Percentiles rank a stretch among this genome's conserved stretches.
Evolutionary conservation across 2,797 vertebrate genomes (phyloP).

Genomic region (Phrynocephalus vlangalii): DNA sequence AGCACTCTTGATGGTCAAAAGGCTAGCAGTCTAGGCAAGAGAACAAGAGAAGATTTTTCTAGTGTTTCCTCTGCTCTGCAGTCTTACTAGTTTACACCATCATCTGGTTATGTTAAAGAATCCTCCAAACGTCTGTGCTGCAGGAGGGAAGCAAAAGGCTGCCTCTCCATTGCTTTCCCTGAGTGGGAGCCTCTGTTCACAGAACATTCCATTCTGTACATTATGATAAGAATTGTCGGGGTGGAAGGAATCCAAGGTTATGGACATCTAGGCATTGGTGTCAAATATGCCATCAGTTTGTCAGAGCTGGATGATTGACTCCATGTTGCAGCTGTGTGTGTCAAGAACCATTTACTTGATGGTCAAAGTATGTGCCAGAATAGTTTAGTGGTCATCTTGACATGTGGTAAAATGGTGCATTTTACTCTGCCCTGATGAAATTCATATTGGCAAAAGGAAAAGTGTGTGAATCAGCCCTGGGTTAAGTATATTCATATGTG

Average conservation of each 20-base stretch:
- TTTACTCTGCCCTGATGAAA: no score
- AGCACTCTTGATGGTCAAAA: background rate
- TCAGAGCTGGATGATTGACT: background rate
- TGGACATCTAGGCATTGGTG: background rate
- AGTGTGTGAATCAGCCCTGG: background rate
- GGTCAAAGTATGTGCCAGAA: background rate
- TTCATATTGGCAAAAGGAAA: background rate
- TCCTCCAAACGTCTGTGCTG: no score
- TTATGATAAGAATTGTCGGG: no score
- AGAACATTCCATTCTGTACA: background rate
- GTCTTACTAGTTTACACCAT: background rate
- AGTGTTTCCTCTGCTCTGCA: no score
- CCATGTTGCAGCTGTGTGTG: background rate
- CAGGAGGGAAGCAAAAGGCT: background rate
- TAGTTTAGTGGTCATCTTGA: background rate
- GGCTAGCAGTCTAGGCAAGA: background rate
- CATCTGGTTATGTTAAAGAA: background rate
- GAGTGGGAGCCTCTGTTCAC: background rate
- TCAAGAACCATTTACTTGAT: background rate
- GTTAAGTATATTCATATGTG: background rate
- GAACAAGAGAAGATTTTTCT: background rate
- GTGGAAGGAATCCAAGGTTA: background rate
- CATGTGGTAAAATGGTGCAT: background rate
- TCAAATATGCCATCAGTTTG: background rate
- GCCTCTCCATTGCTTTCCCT: background rate